Evolutionary conservation across 2,113 vertebrate species (phyloP), one percentile per base, ranked within the genome.

Genomic region (Crotalus horridus): DNA sequence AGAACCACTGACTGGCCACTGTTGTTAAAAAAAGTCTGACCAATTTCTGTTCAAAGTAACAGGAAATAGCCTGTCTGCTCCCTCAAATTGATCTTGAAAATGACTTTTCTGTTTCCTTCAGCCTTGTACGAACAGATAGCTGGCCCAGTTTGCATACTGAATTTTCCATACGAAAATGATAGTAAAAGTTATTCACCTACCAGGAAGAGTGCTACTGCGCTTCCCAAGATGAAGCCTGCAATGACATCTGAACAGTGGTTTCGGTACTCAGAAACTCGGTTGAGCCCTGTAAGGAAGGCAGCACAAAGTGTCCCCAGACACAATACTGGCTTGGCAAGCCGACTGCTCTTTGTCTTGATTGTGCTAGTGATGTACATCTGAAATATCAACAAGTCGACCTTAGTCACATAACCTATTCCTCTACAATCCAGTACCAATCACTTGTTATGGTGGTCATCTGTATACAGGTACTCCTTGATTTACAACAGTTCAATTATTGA

Each of bases 321-420:
- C 89, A 99, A 98, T 89, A 99, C 99, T 0, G 99, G 99, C 95
- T 99, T 99, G 94, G 99, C 99, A 97, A 99, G 97, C 43, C 99
- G 98, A 95, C 99, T 99, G 95, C 99, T 99, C 97, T 99, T 99
- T 0, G 99, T 99, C 97, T 98, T 99, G 97, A 99, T 99, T 95
- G 99, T 99, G 98, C 99, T 99, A 96, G 99, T 99, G 97, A 99
- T 99, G 97, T 99, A 99, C 99, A 99, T 99, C 99, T 99, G 97
- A 93, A 97, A 97, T 1, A 89, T 89, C 96, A 39, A 53, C 7
- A 87, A 17, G 64, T 29, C 1, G 2, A 13, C 74, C 23, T 54
- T 87, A 53, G 26, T 61, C 55, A 89, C 61, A 7, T 9, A 11
- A 86, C 4, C 23, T 48, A 24, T 13, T 46, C 29, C 29, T 48